Evolutionary conservation across 1,140 invertebrate species (phyloP), one percentile per base, ranked within the genome.

Genomic region (Eupeodes corollae): DNA sequence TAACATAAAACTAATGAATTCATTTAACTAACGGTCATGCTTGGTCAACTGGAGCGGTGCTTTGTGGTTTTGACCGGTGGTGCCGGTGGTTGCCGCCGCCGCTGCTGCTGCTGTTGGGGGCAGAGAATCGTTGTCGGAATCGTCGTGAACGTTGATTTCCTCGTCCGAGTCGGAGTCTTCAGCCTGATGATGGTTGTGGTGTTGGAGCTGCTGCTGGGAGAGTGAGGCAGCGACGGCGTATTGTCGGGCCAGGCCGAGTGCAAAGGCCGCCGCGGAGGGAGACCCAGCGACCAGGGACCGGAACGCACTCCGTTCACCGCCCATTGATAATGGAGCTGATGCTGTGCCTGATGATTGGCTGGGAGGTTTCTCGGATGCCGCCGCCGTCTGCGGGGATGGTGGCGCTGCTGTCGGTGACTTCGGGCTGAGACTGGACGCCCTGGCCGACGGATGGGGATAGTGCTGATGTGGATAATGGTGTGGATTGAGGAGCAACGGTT

Each of bases 221-320:
- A 67, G 57, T 26, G 67, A 73, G 53, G 75, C 57, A 41, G 70
- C 42, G 63, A 59, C 51, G 53, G 70, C 67, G 65, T 75, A 60
- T 69, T 68, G 50, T 59, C 74, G 44, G 61, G 75, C 41, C 62
- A 73, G 50, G 52, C 69, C 63, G 58, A 68, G 51, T 64, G 67
- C 54, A 61, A 73, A 69, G 64, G 72, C 67, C 56, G 68, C 50
- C 37, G 60, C 59, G 19, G 69, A 56, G 41, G 68, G 55, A 26
- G 65, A 45, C 49, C 64, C 68, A 57, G 78, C 69, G 55, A 77
- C 72, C 54, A 84, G 75, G 78, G 63, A 78, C 43, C 83, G 81
- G 64, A 89, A 90, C 9, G 87, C 86, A 63, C 84, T 87, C 73
- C 88, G 84, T 69, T 89, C 85, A 56, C 87, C 87, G 55, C 84